phyloP scores from a whole-genome alignment of 2,888 invertebrate genomes.

The Andrena fulva region DNA sequence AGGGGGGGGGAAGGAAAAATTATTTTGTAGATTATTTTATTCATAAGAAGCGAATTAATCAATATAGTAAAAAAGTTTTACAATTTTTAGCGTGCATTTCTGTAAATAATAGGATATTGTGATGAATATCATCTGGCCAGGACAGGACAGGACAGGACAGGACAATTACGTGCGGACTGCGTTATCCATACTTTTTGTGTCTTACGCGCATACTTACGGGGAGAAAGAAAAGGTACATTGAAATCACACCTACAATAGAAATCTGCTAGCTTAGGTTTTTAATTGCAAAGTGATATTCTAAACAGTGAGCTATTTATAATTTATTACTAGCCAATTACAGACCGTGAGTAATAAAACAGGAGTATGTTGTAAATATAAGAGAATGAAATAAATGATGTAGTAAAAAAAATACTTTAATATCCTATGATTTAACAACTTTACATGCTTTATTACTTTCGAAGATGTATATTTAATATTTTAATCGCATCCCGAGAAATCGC shows the following conservation, averaged over 20 bases:
- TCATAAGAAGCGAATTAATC: conserved; percentile 44
- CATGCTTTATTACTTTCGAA: conserved; percentile 70
- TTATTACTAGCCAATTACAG: conserved; percentile 78
- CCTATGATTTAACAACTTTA: conserved; percentile 52
- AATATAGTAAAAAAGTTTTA: conserved; percentile 50
- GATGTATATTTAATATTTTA: conserved; percentile 25
- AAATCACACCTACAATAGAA: conserved; percentile 46
- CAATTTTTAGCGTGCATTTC: conserved; percentile 77
- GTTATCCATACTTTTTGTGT: conserved; percentile 47
- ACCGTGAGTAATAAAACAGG: conserved; percentile 55
- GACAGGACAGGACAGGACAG: conserved; percentile 38
- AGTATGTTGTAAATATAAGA: conserved; percentile 68
- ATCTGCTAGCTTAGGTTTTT: conserved; percentile 59
- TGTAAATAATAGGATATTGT: conserved; percentile 76
- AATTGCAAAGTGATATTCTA: conserved; percentile 63
- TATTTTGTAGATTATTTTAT: conserved; percentile 70
- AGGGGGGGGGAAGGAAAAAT: conserved; percentile 39
- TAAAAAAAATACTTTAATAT: conserved; percentile 65
- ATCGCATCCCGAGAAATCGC: neutral
- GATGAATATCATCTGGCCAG: conserved; percentile 36
- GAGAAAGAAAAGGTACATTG: conserved; percentile 25
- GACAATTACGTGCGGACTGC: conserved; percentile 19
- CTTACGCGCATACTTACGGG: conserved; percentile 43
- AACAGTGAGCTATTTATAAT: conserved; percentile 81
- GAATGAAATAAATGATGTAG: conserved; percentile 66